Conservation (phyloP, 2,113 vertebrate genomes). For the Clupea harengus region DNA sequence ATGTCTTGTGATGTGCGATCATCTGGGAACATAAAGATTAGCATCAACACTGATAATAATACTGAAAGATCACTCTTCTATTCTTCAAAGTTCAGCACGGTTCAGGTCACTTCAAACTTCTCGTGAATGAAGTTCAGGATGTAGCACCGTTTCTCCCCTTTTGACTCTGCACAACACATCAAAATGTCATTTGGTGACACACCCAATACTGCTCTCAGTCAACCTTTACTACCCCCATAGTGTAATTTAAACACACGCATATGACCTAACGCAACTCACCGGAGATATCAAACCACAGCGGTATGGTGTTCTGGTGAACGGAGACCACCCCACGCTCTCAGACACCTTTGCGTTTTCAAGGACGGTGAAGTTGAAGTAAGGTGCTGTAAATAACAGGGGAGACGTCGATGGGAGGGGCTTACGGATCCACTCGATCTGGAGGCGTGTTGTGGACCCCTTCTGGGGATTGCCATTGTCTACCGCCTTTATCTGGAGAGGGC, state of each 20-base stretch:
- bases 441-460: constrained; percentile 84
- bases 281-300: constrained; percentile 91
- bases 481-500: constrained; percentile 85
- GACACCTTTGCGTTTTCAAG: constrained; percentile 86
- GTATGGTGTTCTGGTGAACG: constrained; percentile 82
- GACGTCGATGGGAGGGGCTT: constrained; percentile 77
- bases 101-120: no score
- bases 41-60: neutral
- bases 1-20: constrained; percentile 92
- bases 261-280: constrained; percentile 72
- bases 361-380: constrained; percentile 90
- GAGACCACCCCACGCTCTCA: constrained; percentile 87
- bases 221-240: no score
- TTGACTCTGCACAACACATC: no score
- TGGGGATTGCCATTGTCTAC: constrained; percentile 88
- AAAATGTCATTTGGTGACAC: no score
- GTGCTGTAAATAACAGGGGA: constrained; percentile 83
- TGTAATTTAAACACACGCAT: no score
- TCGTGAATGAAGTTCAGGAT: no score
- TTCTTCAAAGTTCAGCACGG: no score
- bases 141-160: no score
- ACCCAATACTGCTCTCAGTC: no score
- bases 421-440: constrained; percentile 92
- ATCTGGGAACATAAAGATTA: constrained; percentile 77
- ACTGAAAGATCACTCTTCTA: neutral